Percentiles rank a stretch among this genome's conserved stretches.
Conservation (phyloP, 2,888 invertebrate species). For the Achlya flavicornis region DNA sequence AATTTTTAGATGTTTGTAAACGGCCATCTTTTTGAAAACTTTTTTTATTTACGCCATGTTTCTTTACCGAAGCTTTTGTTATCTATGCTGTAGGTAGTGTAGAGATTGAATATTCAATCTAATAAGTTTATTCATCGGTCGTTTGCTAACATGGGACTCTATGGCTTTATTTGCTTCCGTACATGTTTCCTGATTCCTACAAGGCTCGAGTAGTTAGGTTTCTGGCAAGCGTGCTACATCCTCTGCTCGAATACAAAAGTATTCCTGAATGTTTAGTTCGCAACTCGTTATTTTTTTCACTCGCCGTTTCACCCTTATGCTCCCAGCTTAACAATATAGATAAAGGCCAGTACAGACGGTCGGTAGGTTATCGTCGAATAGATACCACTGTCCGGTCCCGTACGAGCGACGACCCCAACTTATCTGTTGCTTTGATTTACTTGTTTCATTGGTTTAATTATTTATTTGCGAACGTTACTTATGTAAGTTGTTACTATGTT, state of each 20-base stretch:
- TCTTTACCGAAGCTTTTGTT: neutral
- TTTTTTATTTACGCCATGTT: neutral
- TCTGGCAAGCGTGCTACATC: too few species aligned
- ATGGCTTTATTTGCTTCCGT: neutral
- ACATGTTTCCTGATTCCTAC: too few species aligned
- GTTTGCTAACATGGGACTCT: neutral
- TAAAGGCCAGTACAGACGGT: constrained; percentile 38
- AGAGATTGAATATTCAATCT: neutral
- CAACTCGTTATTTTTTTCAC: neutral
- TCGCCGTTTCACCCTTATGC: neutral
- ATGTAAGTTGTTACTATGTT: neutral
- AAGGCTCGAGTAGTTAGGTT: too few species aligned
- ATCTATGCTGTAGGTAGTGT: neutral
- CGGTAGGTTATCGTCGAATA: constrained; percentile 49
- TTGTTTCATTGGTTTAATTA: constrained; percentile 25
- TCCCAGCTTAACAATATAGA: constrained; percentile 21
- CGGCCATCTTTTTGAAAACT: neutral
- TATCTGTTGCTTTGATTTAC: constrained; percentile 38
- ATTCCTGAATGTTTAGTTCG: too few species aligned
- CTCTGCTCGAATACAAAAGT: too few species aligned
- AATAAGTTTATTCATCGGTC: neutral
- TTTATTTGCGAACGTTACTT: neutral
- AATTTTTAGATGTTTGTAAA: neutral
- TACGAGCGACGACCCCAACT: constrained; percentile 43
- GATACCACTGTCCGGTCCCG: constrained; percentile 53